These are phyloP conservation scores for Spermophilus dauricus DNA, from an alignment of 2,113 vertebrate species.

Conservation along the genomic window DNA sequence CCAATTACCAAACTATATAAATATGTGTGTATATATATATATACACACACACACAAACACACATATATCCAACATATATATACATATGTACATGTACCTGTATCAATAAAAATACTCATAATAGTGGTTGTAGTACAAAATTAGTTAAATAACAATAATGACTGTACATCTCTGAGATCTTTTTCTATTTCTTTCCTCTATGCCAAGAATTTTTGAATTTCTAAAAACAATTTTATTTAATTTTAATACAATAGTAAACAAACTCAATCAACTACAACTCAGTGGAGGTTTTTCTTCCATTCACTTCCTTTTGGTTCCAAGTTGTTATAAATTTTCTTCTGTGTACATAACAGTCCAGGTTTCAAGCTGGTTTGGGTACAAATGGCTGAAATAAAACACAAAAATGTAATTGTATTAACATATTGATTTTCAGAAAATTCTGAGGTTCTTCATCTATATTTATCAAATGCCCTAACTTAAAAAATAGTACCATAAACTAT, in stretches of 20 bases:
- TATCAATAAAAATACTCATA: background rate
- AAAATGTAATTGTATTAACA: background rate
- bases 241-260: background rate
- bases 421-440: background rate
- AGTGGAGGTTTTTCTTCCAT: background rate
- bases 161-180: background rate
- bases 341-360: background rate
- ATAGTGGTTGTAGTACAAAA: background rate
- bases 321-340: background rate
- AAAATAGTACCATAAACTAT: background rate
- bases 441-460: background rate
- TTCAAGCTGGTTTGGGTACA: background rate
- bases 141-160: background rate
- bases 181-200: background rate
- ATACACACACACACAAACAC: background rate
- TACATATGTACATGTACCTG: no score
- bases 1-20: background rate
- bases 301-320: background rate
- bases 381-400: no score
- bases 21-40: background rate
- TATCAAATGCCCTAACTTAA: background rate
- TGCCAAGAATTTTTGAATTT: background rate
- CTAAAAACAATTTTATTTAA: background rate
- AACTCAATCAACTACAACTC: background rate
- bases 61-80: background rate